Base-by-base conservation (phyloP, 1,140 invertebrate genomes). In the Pogonognathellus flavescens region DNA sequence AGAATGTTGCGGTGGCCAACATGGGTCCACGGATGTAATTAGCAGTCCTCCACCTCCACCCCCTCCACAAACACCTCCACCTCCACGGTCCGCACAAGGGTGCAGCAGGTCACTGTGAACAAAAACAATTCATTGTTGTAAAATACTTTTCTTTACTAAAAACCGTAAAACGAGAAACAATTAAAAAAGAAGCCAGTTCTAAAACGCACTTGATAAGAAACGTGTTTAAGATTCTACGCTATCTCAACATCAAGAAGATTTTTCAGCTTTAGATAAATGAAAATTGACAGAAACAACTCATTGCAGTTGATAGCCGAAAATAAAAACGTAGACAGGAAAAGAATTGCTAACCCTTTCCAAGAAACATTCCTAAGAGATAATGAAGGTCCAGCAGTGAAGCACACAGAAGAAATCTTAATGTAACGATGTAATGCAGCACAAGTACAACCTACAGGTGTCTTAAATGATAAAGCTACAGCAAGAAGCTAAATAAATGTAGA, bases 11-110 rank as follows among this genome's bases (percentile, higher is more conserved):
- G 70, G 25, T 49, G 70, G 70, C 70, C 70, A 76, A 41, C 70
- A 49, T 76, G 41, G 70, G 70, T 76, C 70, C 70, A 76, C 70
- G 10, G 70, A 76, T n/a, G 70, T 76, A 49, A 76, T 76, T 76
- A 76, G 31, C 31, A 76, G 70, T 76, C 70, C 70, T 76, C 70
- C 31, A 41, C 31, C 70, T 50, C 70, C 70, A 31, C 70, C 70
- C 14, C 70, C 70, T 16, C 70, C 70, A 50, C 70, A 41, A 50
- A 13, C 70, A 7, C 70, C 70, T 76, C 70, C 70, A 76, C 70
- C 70, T 50, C 70, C 70, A 49, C 70, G 70, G 31, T 76, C 70
- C 70, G 70, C 70, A 50, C 70, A 76, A n/a, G 70, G 70, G 70
- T 76, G 70, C 70, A 76, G 70, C 70, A 76, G 70, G 41, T 76